Conservation (phyloP, 2,888 invertebrate species). For the Eupeodes latifasciatus region DNA sequence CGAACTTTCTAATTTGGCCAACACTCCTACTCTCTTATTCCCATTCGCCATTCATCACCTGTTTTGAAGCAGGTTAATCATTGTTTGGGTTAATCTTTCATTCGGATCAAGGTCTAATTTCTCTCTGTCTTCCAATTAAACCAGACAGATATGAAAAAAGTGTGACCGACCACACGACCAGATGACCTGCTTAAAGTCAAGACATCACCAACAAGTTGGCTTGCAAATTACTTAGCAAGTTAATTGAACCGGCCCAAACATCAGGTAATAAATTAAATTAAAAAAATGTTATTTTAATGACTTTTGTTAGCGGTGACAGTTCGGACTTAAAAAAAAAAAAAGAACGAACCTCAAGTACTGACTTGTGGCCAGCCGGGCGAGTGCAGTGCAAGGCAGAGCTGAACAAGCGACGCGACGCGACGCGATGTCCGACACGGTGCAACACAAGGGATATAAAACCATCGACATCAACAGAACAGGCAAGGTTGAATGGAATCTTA, state of each 20-base stretch:
- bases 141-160: constrained; percentile 24
- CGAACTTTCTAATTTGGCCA: constrained; percentile 35
- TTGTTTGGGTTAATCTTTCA: constrained; percentile 39
- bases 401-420: neutral
- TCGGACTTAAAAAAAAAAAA: constrained; percentile 17
- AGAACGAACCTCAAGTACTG: constrained; percentile 17
- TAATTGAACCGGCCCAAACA: constrained; percentile 55
- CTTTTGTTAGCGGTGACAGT: constrained; percentile 54
- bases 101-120: constrained; percentile 46
- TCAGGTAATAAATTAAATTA: constrained; percentile 65
- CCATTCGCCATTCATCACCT: constrained; percentile 42
- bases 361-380: neutral
- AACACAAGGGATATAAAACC: constrained; percentile 27
- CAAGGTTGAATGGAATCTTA: constrained; percentile 68
- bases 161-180: constrained; percentile 40
- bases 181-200: constrained; percentile 62
- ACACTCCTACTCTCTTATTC: constrained; percentile 16
- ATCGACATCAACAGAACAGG: neutral
- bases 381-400: too few species aligned
- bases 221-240: constrained; percentile 60
- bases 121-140: constrained; percentile 56
- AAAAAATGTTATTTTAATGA: constrained; percentile 54
- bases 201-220: constrained; percentile 13
- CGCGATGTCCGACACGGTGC: neutral
- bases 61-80: constrained; percentile 17